phyloP scores from a whole-genome alignment of 1,140 invertebrate species.

The Drosophila biarmipes region DNA sequence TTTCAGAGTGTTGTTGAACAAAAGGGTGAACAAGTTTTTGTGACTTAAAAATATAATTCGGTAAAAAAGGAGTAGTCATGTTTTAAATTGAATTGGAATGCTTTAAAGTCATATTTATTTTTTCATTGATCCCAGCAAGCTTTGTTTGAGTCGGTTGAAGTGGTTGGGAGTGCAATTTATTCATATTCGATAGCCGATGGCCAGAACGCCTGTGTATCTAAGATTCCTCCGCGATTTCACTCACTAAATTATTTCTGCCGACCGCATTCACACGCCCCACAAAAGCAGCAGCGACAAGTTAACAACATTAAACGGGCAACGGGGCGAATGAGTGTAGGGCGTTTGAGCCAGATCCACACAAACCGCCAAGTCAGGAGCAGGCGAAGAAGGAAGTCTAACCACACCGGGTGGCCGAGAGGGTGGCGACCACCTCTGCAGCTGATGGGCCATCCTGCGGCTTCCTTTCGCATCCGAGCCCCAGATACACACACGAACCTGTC shows the following conservation, averaged over 20 bases:
- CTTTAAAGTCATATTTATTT: no score
- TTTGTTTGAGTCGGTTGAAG: not conserved
- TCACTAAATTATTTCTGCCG: not conserved
- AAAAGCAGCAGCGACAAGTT: constrained; percentile 32
- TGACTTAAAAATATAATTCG: no score
- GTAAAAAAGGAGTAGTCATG: no score
- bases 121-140: not conserved
- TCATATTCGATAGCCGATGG: not conserved
- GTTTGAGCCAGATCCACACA: constrained; percentile 34
- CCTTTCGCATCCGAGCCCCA: constrained; percentile 14
- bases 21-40: no score
- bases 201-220: not conserved
- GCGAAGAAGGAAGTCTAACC: constrained; percentile 27
- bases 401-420: constrained; percentile 30
- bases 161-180: not conserved
- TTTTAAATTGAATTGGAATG: no score
- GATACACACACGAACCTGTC: constrained; percentile 44
- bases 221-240: not conserved
- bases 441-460: constrained; percentile 44
- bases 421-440: constrained; percentile 51
- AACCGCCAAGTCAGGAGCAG: constrained; percentile 60
- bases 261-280: not conserved
- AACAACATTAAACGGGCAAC: constrained; percentile 61
- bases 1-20: no score
- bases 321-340: constrained; percentile 58